Conservation (phyloP, 1,140 invertebrate species). For the Potamilus streckersoni region DNA sequence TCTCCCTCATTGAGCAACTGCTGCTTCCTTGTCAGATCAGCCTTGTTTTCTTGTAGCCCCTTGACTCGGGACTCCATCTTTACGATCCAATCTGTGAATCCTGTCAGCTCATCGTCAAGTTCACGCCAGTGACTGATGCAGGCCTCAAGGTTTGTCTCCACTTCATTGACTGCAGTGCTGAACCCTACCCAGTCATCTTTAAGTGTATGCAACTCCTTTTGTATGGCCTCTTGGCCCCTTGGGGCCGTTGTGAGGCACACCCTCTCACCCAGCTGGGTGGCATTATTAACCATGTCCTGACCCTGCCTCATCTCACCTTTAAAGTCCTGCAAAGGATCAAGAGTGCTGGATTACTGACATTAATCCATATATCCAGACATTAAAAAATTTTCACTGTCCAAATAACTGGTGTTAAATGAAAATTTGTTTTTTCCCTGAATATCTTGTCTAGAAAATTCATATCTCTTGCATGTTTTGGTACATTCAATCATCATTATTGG, state of each 20-base stretch:
- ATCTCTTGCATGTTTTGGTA: no score
- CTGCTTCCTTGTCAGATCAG: conserved; percentile 91
- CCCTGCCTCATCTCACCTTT: conserved; percentile 53
- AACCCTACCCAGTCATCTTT: conserved; percentile 60
- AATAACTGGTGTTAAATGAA: no score
- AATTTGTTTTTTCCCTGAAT: no score
- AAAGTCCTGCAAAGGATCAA: conserved; percentile 46
- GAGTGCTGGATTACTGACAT: no score
- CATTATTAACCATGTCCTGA: conserved; percentile 56
- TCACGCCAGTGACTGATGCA: conserved; percentile 95
- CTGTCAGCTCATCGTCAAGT: conserved; percentile 91
- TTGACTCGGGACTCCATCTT: conserved; percentile 86
- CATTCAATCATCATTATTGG: no score
- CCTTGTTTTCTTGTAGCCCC: conserved; percentile 90
- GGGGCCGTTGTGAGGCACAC: conserved; percentile 53
- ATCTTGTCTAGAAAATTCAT: no score
- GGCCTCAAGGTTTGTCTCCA: conserved; percentile 84
- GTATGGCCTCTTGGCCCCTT: conserved; percentile 54
- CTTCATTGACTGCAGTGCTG: conserved; percentile 52
- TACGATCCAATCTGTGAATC: conserved; percentile 56
- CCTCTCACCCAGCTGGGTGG: conserved; percentile 47
- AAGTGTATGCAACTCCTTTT: conserved; percentile 56
- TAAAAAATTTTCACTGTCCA: no score
- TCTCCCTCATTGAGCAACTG: conserved; percentile 73
- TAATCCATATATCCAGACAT: no score